A percentile compares a stretch with the other conserved stretches of the same genome.
These are phyloP conservation scores for Holothuria scabra DNA, from an alignment of 53 echinoderm and acorn worm genomes.

Conservation along the genomic window DNA sequence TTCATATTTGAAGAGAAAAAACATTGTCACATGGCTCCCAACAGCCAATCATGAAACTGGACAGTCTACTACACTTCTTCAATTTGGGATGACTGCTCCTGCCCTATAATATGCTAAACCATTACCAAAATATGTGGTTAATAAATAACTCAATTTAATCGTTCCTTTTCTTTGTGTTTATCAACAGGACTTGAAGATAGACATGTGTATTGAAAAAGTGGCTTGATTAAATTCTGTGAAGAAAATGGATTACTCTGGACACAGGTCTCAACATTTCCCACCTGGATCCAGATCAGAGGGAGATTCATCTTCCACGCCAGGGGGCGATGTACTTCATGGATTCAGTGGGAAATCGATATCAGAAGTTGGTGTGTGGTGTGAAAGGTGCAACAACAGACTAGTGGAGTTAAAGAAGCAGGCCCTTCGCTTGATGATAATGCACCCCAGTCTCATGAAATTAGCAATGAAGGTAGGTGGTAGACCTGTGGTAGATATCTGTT, in stretches of 20 bases:
- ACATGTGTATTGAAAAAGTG: too few relatives aligned
- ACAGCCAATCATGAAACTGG: too few relatives aligned
- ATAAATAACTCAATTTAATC: too few relatives aligned
- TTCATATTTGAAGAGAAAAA: too few relatives aligned
- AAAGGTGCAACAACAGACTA: slow-evolving; percentile 93
- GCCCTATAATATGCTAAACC: too few relatives aligned
- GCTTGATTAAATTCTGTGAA: not conserved
- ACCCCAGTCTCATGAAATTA: slow-evolving; percentile 84
- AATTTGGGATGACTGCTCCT: too few relatives aligned
- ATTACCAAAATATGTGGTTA: too few relatives aligned
- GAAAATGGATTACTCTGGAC: slow-evolving; percentile 40
- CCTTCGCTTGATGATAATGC: slow-evolving; percentile 90
- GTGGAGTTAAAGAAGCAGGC: slow-evolving; percentile 99
- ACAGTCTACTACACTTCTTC: too few relatives aligned
- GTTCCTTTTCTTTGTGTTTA: too few relatives aligned
- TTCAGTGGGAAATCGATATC: slow-evolving; percentile 12
- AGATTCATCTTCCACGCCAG: not conserved
- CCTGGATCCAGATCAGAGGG: slow-evolving; percentile 5
- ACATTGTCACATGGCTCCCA: too few relatives aligned
- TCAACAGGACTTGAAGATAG: too few relatives aligned
- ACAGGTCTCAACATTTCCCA: slow-evolving; percentile 7
- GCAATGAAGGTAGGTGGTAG: slow-evolving; percentile 92
- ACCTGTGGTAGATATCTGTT: too few relatives aligned
- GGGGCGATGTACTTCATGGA: not conserved
- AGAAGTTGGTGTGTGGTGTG: slow-evolving; percentile 90